Evolutionary conservation across 2,888 invertebrate species (phyloP).

Genomic region (Folsomia manolachei): DNA sequence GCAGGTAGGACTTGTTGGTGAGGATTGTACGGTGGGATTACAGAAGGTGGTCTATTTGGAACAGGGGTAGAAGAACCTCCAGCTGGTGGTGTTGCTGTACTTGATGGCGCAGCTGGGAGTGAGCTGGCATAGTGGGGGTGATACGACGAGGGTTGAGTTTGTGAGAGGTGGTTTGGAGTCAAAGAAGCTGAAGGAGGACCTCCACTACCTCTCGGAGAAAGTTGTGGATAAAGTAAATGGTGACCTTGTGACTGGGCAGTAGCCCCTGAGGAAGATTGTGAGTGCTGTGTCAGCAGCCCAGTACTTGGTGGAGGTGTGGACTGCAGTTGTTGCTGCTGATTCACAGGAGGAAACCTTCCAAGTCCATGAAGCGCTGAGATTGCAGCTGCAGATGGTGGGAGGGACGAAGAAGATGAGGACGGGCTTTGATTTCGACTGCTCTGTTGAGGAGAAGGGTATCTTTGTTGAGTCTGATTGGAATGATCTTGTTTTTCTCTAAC

Average conservation of each 20-base stretch:
- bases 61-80: background rate
- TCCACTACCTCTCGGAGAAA: slow-evolving; percentile 23
- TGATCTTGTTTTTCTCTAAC: slow-evolving; percentile 13
- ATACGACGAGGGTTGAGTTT: slow-evolving; percentile 31
- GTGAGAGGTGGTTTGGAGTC: slow-evolving; percentile 18
- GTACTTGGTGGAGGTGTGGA: background rate
- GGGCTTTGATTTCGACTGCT: slow-evolving; percentile 40
- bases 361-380: slow-evolving; percentile 18
- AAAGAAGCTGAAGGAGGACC: slow-evolving; percentile 10
- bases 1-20: slow-evolving; percentile 33
- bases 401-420: slow-evolving; percentile 1
- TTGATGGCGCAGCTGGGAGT: background rate
- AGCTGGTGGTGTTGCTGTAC: background rate
- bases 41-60: slow-evolving; percentile 36
- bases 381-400: background rate
- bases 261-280: background rate
- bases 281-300: background rate
- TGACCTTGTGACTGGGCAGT: slow-evolving; percentile 27
- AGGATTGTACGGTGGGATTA: slow-evolving; percentile 48
- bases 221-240: background rate
- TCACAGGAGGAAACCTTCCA: background rate
- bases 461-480: slow-evolving; percentile 1
- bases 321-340: slow-evolving; percentile 45
- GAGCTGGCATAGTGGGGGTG: slow-evolving; percentile 7
- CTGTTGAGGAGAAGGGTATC: slow-evolving; percentile 37